phyloP scores from a whole-genome alignment of 2,113 vertebrate species.

The Oncorhynchus gorbuscha region DNA sequence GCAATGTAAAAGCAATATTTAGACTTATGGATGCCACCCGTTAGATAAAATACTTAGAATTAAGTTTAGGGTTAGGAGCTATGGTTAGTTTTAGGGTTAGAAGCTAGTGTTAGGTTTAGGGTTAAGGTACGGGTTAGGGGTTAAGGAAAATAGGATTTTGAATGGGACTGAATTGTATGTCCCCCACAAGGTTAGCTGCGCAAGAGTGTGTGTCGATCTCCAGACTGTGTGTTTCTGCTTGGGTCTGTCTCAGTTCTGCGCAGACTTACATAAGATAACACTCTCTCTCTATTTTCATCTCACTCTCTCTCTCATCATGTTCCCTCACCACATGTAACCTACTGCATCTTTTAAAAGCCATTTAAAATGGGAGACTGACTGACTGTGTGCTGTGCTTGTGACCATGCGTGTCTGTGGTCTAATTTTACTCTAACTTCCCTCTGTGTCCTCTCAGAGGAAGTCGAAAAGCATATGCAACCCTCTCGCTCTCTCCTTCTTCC shows the following conservation, averaged over 20 bases:
- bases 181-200: too few species aligned
- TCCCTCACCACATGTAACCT: too few species aligned
- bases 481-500: background rate
- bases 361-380: background rate
- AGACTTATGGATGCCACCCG: too few species aligned
- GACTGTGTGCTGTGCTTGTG: background rate
- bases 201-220: background rate
- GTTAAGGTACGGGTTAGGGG: too few species aligned
- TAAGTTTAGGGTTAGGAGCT: background rate
- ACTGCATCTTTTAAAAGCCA: background rate
- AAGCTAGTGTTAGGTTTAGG: too few species aligned
- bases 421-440: background rate
- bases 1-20: too few species aligned
- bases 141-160: too few species aligned
- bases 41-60: too few species aligned
- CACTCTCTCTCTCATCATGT: background rate
- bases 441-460: background rate
- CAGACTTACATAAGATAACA: slow-evolving; percentile 30
- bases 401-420: background rate
- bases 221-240: slow-evolving; percentile 1
- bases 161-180: too few species aligned
- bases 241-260: slow-evolving; percentile 6
- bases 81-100: too few species aligned
- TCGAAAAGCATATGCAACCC: background rate
- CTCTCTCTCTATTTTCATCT: background rate